Percentiles rank a stretch among this genome's conserved stretches.
phyloP scores from a whole-genome alignment of 2,113 vertebrate genomes.

The Ploceus nigricollis region DNA sequence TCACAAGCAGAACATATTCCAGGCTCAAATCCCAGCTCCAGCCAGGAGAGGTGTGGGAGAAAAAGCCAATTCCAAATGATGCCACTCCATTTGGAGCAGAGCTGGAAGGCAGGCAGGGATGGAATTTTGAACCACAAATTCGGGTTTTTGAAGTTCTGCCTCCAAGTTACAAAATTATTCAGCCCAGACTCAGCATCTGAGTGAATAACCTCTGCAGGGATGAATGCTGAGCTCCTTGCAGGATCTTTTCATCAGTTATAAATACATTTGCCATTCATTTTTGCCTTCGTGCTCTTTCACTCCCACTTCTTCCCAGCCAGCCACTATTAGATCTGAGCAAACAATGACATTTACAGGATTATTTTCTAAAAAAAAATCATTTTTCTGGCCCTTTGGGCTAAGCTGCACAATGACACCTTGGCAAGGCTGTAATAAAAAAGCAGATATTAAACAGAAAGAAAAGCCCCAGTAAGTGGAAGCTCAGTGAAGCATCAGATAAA shows the following conservation, averaged over 20 bases:
- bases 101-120: neutral
- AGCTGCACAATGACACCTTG: neutral
- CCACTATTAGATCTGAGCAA: neutral
- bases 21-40: neutral
- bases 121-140: neutral
- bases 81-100: neutral
- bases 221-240: neutral
- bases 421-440: neutral
- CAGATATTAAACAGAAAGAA: neutral
- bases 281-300: neutral
- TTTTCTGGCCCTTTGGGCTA: neutral
- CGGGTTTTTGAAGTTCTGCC: neutral
- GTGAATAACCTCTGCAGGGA: neutral
- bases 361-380: neutral
- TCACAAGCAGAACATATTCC: neutral
- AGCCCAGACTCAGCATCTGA: neutral
- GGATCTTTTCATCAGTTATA: neutral
- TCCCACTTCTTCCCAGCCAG: neutral
- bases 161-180: neutral
- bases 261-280: conserved; percentile 15
- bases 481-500: neutral
- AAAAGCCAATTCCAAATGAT: neutral
- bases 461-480: neutral
- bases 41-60: neutral
- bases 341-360: neutral